Conservation (phyloP, 2,888 invertebrate species). For the Cantharis lateralis region DNA sequence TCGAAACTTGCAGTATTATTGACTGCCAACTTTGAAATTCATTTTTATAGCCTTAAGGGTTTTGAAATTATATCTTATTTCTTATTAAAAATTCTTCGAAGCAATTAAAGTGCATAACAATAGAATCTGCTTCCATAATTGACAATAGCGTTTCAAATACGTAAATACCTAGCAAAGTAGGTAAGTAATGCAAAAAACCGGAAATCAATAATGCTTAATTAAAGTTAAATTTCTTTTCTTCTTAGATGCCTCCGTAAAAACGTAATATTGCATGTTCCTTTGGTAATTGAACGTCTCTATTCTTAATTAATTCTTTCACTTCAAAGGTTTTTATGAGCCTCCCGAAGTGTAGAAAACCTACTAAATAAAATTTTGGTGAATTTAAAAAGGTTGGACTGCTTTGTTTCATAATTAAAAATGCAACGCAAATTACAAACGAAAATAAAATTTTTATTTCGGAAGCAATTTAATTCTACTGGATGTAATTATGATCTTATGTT, state of each 20-base stretch:
- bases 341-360: background rate
- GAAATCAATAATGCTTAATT: background rate
- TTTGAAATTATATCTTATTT: background rate
- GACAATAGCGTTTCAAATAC: background rate
- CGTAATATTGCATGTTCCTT: background rate
- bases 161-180: background rate
- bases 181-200: background rate
- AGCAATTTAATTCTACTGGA: background rate
- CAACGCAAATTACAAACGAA: background rate
- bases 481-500: background rate
- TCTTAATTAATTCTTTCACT: background rate
- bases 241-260: background rate
- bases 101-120: background rate
- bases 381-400: background rate
- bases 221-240: background rate
- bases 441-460: background rate
- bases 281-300: background rate
- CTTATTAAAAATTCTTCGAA: background rate
- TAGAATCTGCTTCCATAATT: background rate
- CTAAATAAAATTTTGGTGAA: background rate
- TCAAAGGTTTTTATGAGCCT: background rate
- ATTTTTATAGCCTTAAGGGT: background rate
- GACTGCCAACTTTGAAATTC: background rate
- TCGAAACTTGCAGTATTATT: background rate
- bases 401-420: background rate